phyloP scores from a whole-genome alignment of 64 coral and sea anemone species.

The Acropora yongei region DNA sequence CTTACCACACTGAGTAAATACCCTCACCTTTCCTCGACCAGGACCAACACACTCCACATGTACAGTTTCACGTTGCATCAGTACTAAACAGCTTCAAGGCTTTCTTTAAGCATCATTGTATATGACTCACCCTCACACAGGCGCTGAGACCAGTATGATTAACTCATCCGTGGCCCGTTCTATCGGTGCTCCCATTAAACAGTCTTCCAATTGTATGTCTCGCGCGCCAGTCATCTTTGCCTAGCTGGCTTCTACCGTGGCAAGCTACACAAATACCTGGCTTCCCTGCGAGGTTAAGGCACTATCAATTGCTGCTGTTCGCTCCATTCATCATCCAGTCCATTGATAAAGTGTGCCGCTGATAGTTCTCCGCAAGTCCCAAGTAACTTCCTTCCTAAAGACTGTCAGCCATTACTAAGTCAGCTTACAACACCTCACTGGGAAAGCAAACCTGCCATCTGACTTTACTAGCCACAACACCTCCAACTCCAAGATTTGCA shows the following conservation, averaged over 20 bases:
- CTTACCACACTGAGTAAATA: neutral
- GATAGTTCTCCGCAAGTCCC: too few relatives aligned
- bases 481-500: too few relatives aligned
- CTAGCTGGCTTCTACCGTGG: neutral
- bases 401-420: too few relatives aligned
- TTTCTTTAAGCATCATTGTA: constrained; percentile 21
- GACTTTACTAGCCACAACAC: too few relatives aligned
- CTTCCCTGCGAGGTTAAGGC: too few relatives aligned
- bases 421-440: too few relatives aligned
- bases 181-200: neutral
- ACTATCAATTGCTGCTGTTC: too few relatives aligned
- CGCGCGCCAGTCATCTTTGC: neutral
- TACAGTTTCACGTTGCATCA: constrained; percentile 14
- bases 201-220: neutral
- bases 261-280: neutral
- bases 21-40: neutral
- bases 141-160: constrained; percentile 49
- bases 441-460: too few relatives aligned
- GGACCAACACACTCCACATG: too few relatives aligned
- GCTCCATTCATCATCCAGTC: too few relatives aligned
- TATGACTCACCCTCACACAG: constrained; percentile 43
- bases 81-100: neutral
- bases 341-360: too few relatives aligned
- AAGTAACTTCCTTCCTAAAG: too few relatives aligned
- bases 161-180: neutral